Evolutionary conservation across 2,113 vertebrate species (phyloP).

Genomic region (Lepus europaeus): DNA sequence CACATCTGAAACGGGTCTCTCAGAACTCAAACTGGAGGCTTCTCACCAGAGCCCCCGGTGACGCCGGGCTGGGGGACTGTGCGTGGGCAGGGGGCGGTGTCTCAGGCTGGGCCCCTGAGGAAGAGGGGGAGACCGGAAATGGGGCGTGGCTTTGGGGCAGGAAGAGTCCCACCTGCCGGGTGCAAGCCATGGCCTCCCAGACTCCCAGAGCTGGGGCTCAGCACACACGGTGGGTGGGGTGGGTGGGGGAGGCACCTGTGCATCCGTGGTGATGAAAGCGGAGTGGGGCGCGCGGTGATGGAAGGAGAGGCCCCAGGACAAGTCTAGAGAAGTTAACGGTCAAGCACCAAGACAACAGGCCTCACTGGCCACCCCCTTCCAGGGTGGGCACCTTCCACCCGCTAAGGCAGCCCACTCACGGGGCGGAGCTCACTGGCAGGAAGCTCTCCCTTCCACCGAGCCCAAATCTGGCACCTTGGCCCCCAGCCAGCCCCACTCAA

Average conservation of each 20-base stretch:
- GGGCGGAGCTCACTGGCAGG: background rate
- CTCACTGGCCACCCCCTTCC: background rate
- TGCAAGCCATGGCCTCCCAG: background rate
- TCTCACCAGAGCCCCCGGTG: background rate
- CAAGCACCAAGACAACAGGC: background rate
- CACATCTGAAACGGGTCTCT: constrained; percentile 48
- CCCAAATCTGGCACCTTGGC: background rate
- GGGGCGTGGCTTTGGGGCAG: background rate
- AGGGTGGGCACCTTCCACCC: background rate
- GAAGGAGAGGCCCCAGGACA: background rate
- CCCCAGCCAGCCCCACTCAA: background rate
- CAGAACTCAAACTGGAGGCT: constrained; percentile 25
- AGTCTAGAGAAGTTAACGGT: background rate
- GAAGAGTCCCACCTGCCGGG: background rate
- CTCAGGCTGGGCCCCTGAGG: no score
- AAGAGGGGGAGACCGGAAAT: background rate
- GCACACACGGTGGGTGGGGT: background rate
- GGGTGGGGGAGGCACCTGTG: background rate
- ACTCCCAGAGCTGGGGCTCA: background rate
- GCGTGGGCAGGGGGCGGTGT: no score
- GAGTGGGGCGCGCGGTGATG: background rate
- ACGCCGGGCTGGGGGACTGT: background rate
- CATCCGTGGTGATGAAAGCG: background rate
- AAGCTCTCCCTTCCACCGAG: background rate
- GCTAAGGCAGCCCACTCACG: background rate